Percentiles rank a stretch among this genome's conserved stretches.
phyloP scores from a whole-genome alignment of 2,113 vertebrate species.

The Lagenorhynchus albirostris region DNA sequence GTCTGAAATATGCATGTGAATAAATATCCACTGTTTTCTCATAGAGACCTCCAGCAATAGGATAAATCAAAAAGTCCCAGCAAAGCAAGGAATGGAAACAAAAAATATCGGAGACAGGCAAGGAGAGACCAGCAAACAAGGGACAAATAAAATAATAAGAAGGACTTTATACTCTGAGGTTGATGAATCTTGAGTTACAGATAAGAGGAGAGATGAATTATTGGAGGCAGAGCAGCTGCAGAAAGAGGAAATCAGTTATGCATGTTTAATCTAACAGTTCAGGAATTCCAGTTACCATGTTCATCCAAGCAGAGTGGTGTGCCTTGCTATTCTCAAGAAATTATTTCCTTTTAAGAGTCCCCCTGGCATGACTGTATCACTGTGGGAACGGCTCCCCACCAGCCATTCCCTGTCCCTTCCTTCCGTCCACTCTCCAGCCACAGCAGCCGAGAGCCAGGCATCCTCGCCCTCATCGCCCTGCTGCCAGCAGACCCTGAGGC shows the following conservation, averaged over 20 bases:
- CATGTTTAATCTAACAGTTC: background rate
- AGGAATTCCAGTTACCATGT: background rate
- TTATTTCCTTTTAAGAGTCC: background rate
- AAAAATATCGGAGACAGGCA: background rate
- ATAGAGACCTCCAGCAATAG: background rate
- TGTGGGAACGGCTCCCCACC: no score
- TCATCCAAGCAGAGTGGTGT: background rate
- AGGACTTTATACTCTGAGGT: background rate
- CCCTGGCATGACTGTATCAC: rapidly evolving
- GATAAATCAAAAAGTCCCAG: background rate
- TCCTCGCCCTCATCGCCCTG: background rate
- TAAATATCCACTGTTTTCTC: background rate
- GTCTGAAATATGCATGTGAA: background rate
- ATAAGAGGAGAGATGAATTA: background rate
- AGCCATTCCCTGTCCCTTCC: background rate
- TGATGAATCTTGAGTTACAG: background rate
- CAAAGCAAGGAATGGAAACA: slow-evolving; percentile 1
- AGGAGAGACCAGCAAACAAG: background rate
- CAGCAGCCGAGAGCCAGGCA: rapidly evolving
- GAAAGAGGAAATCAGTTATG: background rate
- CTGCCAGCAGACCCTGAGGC: background rate
- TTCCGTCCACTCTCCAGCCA: no score
- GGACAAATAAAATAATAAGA: background rate
- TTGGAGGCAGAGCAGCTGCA: background rate
- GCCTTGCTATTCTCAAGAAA: background rate